Evolutionary conservation across 1,140 invertebrate genomes (phyloP).

Genomic region (Drosophila eugracilis): DNA sequence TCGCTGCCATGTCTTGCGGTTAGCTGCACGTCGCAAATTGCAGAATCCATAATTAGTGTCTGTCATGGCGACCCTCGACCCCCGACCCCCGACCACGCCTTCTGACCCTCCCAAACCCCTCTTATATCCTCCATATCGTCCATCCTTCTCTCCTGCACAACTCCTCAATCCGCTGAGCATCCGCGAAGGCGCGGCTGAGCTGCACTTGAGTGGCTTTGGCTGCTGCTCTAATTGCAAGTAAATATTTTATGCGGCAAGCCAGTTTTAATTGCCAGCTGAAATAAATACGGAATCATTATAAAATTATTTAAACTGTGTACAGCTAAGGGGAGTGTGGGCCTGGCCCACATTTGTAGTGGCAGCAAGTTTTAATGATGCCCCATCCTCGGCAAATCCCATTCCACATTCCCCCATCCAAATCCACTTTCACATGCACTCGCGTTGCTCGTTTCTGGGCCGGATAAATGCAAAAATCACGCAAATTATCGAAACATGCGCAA

Average conservation of each 20-base stretch:
- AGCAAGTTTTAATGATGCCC: constrained; percentile 78
- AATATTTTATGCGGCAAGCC: constrained; percentile 77
- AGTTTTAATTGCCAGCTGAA: constrained; percentile 78
- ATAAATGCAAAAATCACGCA: constrained; percentile 81
- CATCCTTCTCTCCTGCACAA: neutral
- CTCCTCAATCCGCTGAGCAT: constrained; percentile 15
- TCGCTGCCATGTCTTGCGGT: constrained; percentile 64
- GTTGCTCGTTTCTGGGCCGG: constrained; percentile 48
- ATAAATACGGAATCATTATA: constrained; percentile 82
- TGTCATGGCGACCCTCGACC: constrained; percentile 61
- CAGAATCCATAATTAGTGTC: constrained; percentile 82
- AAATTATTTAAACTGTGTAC: constrained; percentile 56
- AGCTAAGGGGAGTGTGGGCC: neutral
- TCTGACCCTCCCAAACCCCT: constrained; percentile 1
- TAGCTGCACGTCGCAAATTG: constrained; percentile 77
- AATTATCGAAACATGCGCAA: constrained; percentile 82
- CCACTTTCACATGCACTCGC: constrained; percentile 39
- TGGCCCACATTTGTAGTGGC: constrained; percentile 75
- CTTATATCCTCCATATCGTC: neutral
- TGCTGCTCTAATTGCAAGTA: constrained; percentile 79
- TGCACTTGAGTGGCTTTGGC: constrained; percentile 71
- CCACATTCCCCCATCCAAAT: constrained; percentile 12
- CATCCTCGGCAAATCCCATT: constrained; percentile 5
- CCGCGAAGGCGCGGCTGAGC: constrained; percentile 51
- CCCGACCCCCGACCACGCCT: constrained; percentile 20